phyloP scores from a whole-genome alignment of 2,888 invertebrate genomes.

The Agrochola circellaris region DNA sequence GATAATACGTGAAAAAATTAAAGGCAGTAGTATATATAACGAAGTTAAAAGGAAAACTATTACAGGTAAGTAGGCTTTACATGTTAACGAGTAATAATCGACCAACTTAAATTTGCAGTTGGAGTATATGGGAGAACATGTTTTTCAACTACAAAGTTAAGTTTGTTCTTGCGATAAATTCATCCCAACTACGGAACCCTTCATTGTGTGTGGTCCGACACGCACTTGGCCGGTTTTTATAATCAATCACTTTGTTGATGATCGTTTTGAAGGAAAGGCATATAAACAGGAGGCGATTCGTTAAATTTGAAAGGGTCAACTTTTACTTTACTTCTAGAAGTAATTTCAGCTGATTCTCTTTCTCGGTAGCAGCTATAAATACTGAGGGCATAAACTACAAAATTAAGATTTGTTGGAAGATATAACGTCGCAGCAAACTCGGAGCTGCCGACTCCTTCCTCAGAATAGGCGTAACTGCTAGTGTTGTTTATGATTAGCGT shows the following conservation, averaged over 20 bases:
- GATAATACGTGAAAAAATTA: no score
- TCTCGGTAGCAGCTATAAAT: conserved; percentile 75
- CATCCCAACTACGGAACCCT: no score
- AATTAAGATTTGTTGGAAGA: conserved; percentile 75
- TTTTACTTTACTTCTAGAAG: not conserved
- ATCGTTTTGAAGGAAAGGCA: conserved; percentile 53
- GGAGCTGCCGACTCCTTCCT: conserved; percentile 74
- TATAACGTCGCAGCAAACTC: conserved; percentile 79
- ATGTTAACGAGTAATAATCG: no score
- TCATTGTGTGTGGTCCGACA: no score
- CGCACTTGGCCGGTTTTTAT: not conserved
- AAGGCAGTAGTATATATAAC: no score
- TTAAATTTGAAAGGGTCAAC: not conserved
- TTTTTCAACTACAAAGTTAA: no score
- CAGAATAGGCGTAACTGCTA: conserved; percentile 77
- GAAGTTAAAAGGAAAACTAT: no score
- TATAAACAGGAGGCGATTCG: not conserved
- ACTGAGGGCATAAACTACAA: conserved; percentile 75
- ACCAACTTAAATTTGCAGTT: no score
- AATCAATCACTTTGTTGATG: not conserved
- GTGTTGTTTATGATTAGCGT: conserved; percentile 80
- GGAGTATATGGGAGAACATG: no score
- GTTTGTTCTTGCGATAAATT: no score
- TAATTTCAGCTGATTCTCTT: conserved; percentile 12
- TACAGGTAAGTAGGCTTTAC: no score